Percentiles rank a stretch among this genome's conserved stretches.
phyloP scores from a whole-genome alignment of 2,113 vertebrate genomes.

The Hylia prasina region DNA sequence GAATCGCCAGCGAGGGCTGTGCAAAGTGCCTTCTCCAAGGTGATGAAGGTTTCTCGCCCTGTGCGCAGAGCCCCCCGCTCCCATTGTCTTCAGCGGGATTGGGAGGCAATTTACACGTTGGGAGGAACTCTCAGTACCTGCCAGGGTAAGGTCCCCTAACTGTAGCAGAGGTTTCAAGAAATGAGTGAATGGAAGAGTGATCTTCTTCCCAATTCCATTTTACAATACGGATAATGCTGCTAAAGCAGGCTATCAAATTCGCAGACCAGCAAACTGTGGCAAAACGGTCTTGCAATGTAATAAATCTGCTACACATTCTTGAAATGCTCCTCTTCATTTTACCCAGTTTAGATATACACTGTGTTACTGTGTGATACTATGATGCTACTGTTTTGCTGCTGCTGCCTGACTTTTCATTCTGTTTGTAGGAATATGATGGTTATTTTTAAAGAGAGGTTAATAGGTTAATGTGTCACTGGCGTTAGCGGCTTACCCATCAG shows the following conservation, averaged over 20 bases:
- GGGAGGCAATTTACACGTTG: not conserved
- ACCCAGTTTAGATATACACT: not conserved
- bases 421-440: not conserved
- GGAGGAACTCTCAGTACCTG: not conserved
- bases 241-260: not conserved
- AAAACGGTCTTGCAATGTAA: not conserved
- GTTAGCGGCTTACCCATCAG: slow-evolving; percentile 20
- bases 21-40: slow-evolving; percentile 52
- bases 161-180: not conserved
- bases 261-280: not conserved
- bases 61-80: not conserved
- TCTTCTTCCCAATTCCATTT: not conserved
- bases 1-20: not conserved
- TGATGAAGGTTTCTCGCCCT: slow-evolving; percentile 39
- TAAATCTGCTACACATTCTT: not conserved
- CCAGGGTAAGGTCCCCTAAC: not conserved
- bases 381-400: not conserved
- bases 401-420: not conserved
- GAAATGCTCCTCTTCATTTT: not conserved
- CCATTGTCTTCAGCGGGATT: slow-evolving; percentile 14
- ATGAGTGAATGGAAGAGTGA: not conserved
- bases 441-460: slow-evolving; percentile 49
- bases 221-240: not conserved
- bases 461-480: slow-evolving; percentile 48
- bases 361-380: not conserved